phyloP scores from a whole-genome alignment of 2,797 vertebrate genomes.

The Syngnathus rostellatus region DNA sequence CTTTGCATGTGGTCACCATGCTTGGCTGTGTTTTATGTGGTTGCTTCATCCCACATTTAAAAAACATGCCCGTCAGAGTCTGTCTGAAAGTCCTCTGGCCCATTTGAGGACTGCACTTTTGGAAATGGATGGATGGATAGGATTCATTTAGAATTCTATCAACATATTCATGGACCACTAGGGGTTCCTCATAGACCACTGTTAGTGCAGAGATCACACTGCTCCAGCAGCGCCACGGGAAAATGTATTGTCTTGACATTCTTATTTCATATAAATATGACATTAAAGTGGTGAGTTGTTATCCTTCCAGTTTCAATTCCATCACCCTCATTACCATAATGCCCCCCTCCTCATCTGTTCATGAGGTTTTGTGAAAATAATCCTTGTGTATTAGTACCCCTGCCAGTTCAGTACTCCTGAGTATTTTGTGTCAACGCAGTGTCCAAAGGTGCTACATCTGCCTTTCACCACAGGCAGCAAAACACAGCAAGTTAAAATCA shows the following conservation, averaged over 20 bases:
- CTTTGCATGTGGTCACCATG: too few relatives aligned
- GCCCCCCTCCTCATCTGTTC: background rate
- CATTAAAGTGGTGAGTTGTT: conserved; percentile 10
- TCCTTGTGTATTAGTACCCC: conserved; percentile 10
- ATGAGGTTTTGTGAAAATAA: background rate
- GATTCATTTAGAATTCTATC: background rate
- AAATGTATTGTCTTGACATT: conserved; percentile 14
- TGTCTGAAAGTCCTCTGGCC: too few relatives aligned
- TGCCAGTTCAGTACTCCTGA: conserved; percentile 15
- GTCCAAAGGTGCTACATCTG: conserved; percentile 27
- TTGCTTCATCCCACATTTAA: too few relatives aligned
- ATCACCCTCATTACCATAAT: conserved; percentile 4
- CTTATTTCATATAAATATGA: conserved; percentile 8
- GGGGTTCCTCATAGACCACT: background rate
- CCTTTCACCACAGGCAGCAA: background rate
- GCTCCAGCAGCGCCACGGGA: conserved; percentile 5
- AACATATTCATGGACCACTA: background rate
- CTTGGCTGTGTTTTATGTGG: too few relatives aligned
- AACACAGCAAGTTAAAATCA: background rate
- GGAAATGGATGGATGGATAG: background rate
- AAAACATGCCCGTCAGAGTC: too few relatives aligned
- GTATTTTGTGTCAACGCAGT: conserved; percentile 20
- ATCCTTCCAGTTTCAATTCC: conserved; percentile 12
- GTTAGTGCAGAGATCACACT: background rate
- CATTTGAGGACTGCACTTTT: background rate